These are phyloP conservation scores for Myotis myotis DNA, from an alignment of 2,797 vertebrate genomes.

Conservation along the genomic window DNA sequence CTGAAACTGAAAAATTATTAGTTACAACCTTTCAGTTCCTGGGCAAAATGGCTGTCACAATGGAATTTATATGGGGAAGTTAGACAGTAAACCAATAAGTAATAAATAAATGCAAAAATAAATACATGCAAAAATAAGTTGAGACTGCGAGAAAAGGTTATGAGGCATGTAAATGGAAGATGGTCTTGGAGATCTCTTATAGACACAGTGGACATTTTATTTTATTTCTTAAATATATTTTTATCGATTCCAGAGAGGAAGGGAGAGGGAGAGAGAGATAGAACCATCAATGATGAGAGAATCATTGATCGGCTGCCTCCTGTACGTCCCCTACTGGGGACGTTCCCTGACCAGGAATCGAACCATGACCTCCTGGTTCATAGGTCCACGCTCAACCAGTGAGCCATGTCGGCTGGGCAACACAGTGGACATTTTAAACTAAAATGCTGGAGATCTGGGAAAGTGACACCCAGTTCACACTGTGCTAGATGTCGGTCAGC, in stretches of 20 bases:
- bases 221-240: not conserved
- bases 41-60: accelerated
- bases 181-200: not conserved
- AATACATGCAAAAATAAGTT: not conserved
- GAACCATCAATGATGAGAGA: not conserved
- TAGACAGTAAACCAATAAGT: not conserved
- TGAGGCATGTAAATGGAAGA: not conserved
- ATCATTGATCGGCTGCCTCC: not conserved
- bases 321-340: not conserved
- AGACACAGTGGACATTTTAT: not conserved
- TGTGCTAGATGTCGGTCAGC: accelerated
- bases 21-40: not conserved
- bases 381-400: not conserved
- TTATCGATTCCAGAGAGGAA: not conserved
- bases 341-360: not conserved
- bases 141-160: not conserved
- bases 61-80: not conserved
- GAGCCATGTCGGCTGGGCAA: not conserved
- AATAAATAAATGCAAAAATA: not conserved
- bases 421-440: not conserved
- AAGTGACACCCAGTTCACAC: accelerated
- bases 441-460: not conserved
- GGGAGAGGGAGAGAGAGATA: not conserved
- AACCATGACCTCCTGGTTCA: not conserved
- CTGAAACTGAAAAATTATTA: not conserved